Evolutionary conservation across 2,888 invertebrate genomes (phyloP), one percentile per base, ranked within the genome.

Genomic region (Andrena minutula): DNA sequence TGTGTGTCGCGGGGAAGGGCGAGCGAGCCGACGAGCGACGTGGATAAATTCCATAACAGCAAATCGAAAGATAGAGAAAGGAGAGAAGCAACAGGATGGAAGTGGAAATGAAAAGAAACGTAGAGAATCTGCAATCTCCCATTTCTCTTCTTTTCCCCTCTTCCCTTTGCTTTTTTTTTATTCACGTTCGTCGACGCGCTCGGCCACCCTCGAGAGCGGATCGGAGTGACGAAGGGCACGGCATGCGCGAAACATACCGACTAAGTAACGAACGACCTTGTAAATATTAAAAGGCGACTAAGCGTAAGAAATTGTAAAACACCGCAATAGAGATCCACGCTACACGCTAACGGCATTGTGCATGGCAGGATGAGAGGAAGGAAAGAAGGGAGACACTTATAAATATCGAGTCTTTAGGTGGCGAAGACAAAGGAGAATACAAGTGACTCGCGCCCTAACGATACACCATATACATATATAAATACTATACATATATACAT

Each of bases 361-460:
- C 88, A 84, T 89, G 88, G 82, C 84, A 76, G 84, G 83, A 87
- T 83, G 79, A 86, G 80, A 84, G 85, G 87, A 53, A 20, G 53
- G 7, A 8, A 26, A 8, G 23, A 56, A 23, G 10, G 56, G 56
- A 56, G 56, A 82, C 88, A 89, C 76, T 85, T 91, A 90, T 89
- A 90, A 89, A 89, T 91, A 90, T 75, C 89, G 88, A 89, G 86
- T 87, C 83, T 87, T 89, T 92, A 86, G 78, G 87, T 89, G 82
- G 49, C 47, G 35, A 63, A 20, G 51, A 20, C 28, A 41, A 41
- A 4, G 28, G 28, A 20, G 30, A 30, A 4, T 2, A 5, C n/a
- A 69, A n/a, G 32, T 23, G 73, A 58, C 58, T 79, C 79, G 79
- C 87, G 86, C 88, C 89, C 88, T 88, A 87, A 82, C 86, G 85